These are phyloP conservation scores for Heliocidaris tuberculata DNA, from an alignment of 35 echinoderm and acorn worm genomes.

Conservation along the genomic window DNA sequence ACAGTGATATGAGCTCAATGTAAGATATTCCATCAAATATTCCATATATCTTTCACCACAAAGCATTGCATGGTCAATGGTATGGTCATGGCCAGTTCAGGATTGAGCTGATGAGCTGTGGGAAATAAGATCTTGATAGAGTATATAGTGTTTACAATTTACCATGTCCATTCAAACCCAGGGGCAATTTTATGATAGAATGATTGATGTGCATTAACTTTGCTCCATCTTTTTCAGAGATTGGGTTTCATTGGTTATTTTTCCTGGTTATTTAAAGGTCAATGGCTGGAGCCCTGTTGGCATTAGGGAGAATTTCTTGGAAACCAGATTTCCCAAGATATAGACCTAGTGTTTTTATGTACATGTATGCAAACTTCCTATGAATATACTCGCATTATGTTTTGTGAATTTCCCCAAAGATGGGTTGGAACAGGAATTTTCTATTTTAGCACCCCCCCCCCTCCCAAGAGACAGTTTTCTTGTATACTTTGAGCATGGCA, in stretches of 20 bases:
- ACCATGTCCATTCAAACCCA: background rate
- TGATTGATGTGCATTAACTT: background rate
- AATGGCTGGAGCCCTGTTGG: background rate
- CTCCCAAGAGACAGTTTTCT: too few species aligned
- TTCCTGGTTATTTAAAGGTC: background rate
- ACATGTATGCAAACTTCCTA: too few species aligned
- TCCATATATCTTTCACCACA: background rate
- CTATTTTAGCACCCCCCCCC: too few species aligned
- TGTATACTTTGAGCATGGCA: too few species aligned
- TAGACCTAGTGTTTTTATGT: too few species aligned
- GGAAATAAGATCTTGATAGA: background rate
- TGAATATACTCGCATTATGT: too few species aligned
- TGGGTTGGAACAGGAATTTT: too few species aligned
- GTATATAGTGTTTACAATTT: conserved; percentile 11
- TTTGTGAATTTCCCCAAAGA: too few species aligned
- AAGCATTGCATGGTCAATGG: conserved; percentile 1
- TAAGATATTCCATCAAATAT: background rate
- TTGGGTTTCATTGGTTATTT: background rate
- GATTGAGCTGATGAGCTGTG: background rate
- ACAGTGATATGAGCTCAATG: too few species aligned
- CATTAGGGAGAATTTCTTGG: background rate
- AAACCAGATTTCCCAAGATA: background rate
- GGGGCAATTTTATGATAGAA: background rate
- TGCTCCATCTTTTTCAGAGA: background rate
- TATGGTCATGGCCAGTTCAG: background rate